Evolutionary conservation across 2,797 vertebrate species (phyloP), one percentile per base, ranked within the genome.

Genomic region (Cynopterus sphinx): DNA sequence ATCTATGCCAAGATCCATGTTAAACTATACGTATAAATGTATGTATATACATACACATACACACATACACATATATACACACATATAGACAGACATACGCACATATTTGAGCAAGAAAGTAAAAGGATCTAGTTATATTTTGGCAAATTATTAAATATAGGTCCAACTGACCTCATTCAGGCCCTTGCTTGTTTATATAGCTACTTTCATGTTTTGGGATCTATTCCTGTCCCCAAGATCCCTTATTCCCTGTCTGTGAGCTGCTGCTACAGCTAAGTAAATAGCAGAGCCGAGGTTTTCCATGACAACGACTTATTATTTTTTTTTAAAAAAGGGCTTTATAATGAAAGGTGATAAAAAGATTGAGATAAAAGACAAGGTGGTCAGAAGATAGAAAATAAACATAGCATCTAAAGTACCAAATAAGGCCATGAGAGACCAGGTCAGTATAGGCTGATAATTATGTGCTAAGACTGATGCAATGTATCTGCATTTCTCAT

Each of bases 261-360:
- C 33, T 33, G 36, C 28, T 65, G 43, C 46, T 94, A 22, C 6
- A 77, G 55, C 26, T 94, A 86, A 95, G 88, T 53, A 82, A 91
- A 63, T 51, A 87, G 91, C 93, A 93, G 95, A 97, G 97, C 89
- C 81, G 84, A 91, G 19, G 41, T 98, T 98, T 98, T 97, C 98
- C 97, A 97, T 98, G 97, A 98, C 98, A 98, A 98, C 97, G 98
- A 93, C 59, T 94, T 91, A 84, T 95, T 87, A 90, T 96, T 97
- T 87, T 91, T 92, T 91, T 49, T 26, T 71, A 41, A 67, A 31
- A 90, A 84, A 51, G 3, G 51, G 71, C 39, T 83, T 97, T 83
- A 41, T 82, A 90, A 84, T 82, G 33, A 95, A 93, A 87, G 61
- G 31, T 84, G 55, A 78, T 81, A 22, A 75, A 70, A 79, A 89